These are phyloP conservation scores for Parapsyche elsis DNA, from an alignment of 1,140 invertebrate species.

Conservation along the genomic window DNA sequence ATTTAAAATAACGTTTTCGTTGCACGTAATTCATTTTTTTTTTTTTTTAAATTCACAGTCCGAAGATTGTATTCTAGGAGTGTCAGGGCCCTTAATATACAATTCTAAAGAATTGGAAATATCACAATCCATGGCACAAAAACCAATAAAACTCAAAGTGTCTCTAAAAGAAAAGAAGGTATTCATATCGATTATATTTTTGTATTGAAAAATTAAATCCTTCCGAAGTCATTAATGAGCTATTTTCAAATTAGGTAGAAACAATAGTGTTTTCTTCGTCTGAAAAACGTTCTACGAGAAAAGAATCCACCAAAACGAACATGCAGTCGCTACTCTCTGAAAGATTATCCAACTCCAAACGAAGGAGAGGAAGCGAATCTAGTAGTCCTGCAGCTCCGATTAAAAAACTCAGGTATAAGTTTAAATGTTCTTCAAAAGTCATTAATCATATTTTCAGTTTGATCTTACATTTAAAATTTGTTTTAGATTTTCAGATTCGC, in stretches of 20 bases:
- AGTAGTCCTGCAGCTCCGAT: slow-evolving; percentile 11
- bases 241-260: not conserved
- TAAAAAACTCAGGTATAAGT: slow-evolving; percentile 40
- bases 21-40: slow-evolving; percentile 17
- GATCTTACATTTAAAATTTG: not conserved
- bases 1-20: not conserved
- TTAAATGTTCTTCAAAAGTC: not conserved
- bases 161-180: slow-evolving; percentile 4
- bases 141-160: slow-evolving; percentile 12
- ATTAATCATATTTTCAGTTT: not conserved
- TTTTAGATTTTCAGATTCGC: slow-evolving; percentile 29
- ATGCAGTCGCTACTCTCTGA: not conserved
- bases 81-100: slow-evolving; percentile 61
- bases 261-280: not conserved
- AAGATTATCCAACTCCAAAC: not conserved
- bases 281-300: not conserved
- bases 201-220: not conserved
- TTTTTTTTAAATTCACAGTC: slow-evolving; percentile 57
- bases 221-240: not conserved
- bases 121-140: not conserved
- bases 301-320: not conserved
- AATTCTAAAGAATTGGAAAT: slow-evolving; percentile 58
- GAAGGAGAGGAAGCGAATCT: slow-evolving; percentile 24
- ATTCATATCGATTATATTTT: not conserved
- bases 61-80: slow-evolving; percentile 62